Conservation (phyloP, 2,888 invertebrate genomes). For the Pollenia amentaria region DNA sequence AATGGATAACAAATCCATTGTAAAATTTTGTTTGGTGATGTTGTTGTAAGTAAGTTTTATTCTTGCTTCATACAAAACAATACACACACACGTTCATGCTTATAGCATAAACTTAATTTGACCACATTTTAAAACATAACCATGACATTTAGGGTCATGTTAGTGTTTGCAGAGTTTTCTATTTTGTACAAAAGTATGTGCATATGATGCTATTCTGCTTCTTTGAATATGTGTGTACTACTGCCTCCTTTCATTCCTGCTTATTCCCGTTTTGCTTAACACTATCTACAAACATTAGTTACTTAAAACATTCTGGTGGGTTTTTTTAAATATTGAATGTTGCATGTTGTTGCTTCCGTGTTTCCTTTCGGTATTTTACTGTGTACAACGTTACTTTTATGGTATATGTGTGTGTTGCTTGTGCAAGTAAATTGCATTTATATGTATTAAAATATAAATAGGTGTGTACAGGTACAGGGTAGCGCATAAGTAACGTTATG, state of each 20-base stretch:
- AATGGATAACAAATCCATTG: constrained; percentile 23
- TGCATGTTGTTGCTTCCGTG: constrained; percentile 35
- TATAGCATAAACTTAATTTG: constrained; percentile 77
- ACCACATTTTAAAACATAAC: constrained; percentile 82
- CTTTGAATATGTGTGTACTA: neutral
- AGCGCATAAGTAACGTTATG: too few species aligned
- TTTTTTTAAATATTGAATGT: constrained; percentile 42
- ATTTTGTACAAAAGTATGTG: too few species aligned
- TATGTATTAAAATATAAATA: constrained; percentile 15
- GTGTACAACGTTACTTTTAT: constrained; percentile 6
- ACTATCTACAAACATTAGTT: constrained; percentile 30
- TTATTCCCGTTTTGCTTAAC: constrained; percentile 8
- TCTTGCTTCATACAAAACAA: neutral
- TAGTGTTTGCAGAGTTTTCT: constrained; percentile 40
- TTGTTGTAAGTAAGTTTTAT: constrained; percentile 18
- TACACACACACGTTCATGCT: neutral
- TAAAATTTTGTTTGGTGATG: constrained; percentile 22
- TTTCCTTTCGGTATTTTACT: constrained; percentile 46
- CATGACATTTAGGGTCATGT: constrained; percentile 81
- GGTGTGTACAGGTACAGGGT: neutral
- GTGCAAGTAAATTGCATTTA: constrained; percentile 28
- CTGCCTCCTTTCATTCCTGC: constrained; percentile 8
- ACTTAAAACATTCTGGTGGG: constrained; percentile 13
- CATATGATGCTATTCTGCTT: too few species aligned
- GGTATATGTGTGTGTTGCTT: neutral